Base-by-base conservation (phyloP, 2,797 vertebrate species). In the Meda fulgida region DNA sequence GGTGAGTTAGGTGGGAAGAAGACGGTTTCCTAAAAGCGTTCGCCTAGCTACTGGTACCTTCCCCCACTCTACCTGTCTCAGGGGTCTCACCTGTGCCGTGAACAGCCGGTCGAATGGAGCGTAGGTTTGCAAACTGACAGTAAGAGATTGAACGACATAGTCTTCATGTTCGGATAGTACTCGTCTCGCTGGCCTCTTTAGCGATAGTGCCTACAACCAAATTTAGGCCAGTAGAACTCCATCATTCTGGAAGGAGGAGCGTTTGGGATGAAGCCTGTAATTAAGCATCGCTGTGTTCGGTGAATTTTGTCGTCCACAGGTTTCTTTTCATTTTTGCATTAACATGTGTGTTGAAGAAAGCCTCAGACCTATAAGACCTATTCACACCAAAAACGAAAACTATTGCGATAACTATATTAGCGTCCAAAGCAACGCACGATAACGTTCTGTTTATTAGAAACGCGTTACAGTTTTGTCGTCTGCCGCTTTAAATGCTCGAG, bases 1-100 rank as follows among this genome's bases (percentile, higher is more conserved):
- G 88, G 51, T 23, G 93, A 95, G 84, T 87, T 94, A 75, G 89
- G 93, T 2, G 94, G 93, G 88, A 96, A 95, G 93, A 97, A 97
- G 91, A 95, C 95, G 0, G 93, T 95, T 88, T 95, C 96, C 79
- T 98, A 96, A 94, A 89, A 77, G 71, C 46, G 9, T 58, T 79
- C 43, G 46, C 26, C 46, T 75, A 21, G 72, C 18, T 23, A 66
- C 36, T 58, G 43, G 53, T 48, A 63, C 46, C 51, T 78, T 69
- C 66, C 34, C 65, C 48, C 38, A 16, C 29, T 67, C 53, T 11
- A 53, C 76, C 58, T 51, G 34, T 71, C 83, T 83, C 38, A 43
- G 43, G 81, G 83, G 63, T 80, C 63, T 78, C 53, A 66, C 71
- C 43, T 84, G 40, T 63, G 84, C 53, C 83, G 36, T 38, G 76